Evolutionary conservation across 2,888 invertebrate species (phyloP).

Genomic region (Hyposoter didymator): DNA sequence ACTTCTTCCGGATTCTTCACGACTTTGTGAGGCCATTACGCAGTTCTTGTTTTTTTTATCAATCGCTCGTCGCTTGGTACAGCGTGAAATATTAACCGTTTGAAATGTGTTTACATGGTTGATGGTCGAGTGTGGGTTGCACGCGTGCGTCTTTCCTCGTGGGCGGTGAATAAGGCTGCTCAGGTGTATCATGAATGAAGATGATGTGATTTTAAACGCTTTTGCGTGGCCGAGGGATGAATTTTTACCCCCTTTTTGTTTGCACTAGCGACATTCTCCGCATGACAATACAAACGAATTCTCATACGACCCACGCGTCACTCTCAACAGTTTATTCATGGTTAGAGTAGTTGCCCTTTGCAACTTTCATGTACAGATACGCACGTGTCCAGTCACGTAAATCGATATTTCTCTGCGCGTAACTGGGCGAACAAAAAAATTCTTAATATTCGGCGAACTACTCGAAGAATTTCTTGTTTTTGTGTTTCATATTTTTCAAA

Average conservation of each 20-base stretch:
- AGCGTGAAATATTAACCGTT: not conserved
- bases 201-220: conserved; percentile 20
- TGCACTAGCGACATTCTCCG: not conserved
- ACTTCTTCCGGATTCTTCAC: not conserved
- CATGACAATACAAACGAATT: conserved; percentile 9
- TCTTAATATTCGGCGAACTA: no score
- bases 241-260: conserved; percentile 38
- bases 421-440: not conserved
- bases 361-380: not conserved
- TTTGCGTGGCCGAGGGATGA: not conserved
- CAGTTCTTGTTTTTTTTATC: not conserved
- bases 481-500: not conserved
- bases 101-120: not conserved
- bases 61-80: not conserved
- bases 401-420: not conserved
- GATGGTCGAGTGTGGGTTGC: conserved; percentile 12
- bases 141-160: not conserved
- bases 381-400: not conserved
- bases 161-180: conserved; percentile 19
- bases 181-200: conserved; percentile 32
- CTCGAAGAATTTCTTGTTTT: no score
- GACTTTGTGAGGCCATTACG: not conserved
- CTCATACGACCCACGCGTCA: conserved; percentile 40
- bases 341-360: conserved; percentile 15
- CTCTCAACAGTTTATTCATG: not conserved